Evolutionary conservation across 1,140 invertebrate genomes (phyloP), one percentile per base, ranked within the genome.

Genomic region (Drosophila arizonae): DNA sequence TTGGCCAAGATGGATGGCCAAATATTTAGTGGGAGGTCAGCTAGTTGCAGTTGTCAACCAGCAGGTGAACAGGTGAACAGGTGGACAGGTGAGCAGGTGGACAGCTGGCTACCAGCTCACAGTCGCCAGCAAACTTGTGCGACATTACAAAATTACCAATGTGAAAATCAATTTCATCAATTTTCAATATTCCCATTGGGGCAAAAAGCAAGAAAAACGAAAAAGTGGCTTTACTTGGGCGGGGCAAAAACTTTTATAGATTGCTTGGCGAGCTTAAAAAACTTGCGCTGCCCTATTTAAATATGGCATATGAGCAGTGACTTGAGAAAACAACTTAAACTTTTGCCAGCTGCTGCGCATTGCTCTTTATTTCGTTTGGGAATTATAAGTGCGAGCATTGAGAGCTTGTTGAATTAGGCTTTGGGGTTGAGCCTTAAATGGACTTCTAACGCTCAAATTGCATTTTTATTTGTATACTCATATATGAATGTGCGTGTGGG

Each of bases 161-260:
- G 81, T 81, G 67, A 54, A 85, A 85, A 85, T 85, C 81, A 86
- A 85, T 85, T 85, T 85, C 71, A 82, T 79, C 79, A 87, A 82
- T 81, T 86, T 82, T 79, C 63, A 46, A 63, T 50, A 30, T 33
- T 51, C 65, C 67, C 72, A 45, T 26, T 43, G 45, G 65, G 26
- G 9, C 6, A 10, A 8, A 15, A 8, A 58, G 45, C 11, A 17
- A 17, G 36, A 33, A 33, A 8, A 33, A 6, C 5, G 6, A 33
- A 33, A 33, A 8, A 33, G 17, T 28, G 43, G 57, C 21, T 24
- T 55, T 65, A 65, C 36, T 15, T 33, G 21, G 43, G 3, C 43
- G n/a, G 6, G 4, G 15, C 43, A 8, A 46, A 10, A 39, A 39
- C 10, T 39, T 39, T 39, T 39, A 39, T 39, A 11, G 36, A 39